Evolutionary conservation across 2,888 invertebrate species (phyloP).

Genomic region (Carabus problematicus): DNA sequence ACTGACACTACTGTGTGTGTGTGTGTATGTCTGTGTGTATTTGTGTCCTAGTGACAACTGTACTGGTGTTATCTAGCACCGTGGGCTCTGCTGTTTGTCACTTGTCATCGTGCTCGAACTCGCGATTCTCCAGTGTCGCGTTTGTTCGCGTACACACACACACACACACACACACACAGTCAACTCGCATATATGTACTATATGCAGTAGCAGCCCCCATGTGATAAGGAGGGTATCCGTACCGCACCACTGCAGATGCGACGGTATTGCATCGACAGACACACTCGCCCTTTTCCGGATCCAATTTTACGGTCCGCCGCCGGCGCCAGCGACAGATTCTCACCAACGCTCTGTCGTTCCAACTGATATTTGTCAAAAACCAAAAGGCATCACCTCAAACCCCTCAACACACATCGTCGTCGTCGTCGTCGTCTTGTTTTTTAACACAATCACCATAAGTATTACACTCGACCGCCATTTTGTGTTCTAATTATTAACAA

Average conservation of each 20-base stretch:
- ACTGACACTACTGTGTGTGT: too few relatives aligned
- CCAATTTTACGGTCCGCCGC: slow-evolving; percentile 37
- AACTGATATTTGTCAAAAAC: slow-evolving; percentile 34
- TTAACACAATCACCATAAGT: neutral
- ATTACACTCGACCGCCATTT: too few relatives aligned
- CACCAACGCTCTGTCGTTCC: slow-evolving; percentile 30
- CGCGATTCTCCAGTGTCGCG: slow-evolving; percentile 9
- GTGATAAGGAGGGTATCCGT: slow-evolving; percentile 14
- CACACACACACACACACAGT: neutral
- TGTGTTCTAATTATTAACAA: too few relatives aligned
- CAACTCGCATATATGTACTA: too few relatives aligned
- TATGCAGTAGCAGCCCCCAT: neutral
- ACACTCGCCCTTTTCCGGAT: slow-evolving; percentile 28
- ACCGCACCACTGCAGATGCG: slow-evolving; percentile 15
- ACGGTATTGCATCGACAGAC: slow-evolving; percentile 6
- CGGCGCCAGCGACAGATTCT: slow-evolving; percentile 38
- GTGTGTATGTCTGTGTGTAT: too few relatives aligned
- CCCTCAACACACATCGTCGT: neutral
- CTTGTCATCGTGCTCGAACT: slow-evolving; percentile 28
- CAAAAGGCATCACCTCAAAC: slow-evolving; percentile 10
- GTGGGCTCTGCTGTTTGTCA: slow-evolving; percentile 27
- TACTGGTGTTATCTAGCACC: slow-evolving; percentile 17
- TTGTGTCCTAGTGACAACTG: too few relatives aligned
- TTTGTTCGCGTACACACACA: slow-evolving; percentile 8
- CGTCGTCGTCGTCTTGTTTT: neutral